Evolutionary conservation across 2,113 vertebrate genomes (phyloP).

Genomic region (Chrysemys picta): DNA sequence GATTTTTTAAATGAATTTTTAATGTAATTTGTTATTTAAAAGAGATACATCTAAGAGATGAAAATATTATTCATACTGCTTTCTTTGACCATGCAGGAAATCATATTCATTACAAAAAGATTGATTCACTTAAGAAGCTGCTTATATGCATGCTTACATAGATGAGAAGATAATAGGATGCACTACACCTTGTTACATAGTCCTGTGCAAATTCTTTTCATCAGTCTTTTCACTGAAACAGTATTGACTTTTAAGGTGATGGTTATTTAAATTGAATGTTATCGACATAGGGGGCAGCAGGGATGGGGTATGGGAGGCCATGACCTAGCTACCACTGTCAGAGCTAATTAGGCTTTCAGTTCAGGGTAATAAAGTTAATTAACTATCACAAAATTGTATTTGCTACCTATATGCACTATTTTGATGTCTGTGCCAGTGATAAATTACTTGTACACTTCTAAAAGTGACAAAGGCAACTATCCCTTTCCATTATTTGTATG

Average conservation of each 20-base stretch:
- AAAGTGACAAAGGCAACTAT: background rate
- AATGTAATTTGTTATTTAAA: conserved; percentile 33
- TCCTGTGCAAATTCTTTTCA: conserved; percentile 18
- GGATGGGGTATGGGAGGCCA: conserved; percentile 32
- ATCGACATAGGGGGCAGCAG: conserved; percentile 50
- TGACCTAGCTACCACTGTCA: conserved; percentile 37
- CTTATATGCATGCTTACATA: conserved; percentile 52
- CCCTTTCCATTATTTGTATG: background rate
- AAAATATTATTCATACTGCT: conserved; percentile 14
- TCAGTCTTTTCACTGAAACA: conserved; percentile 36
- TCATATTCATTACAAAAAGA: conserved; percentile 41
- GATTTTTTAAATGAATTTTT: conserved; percentile 53
- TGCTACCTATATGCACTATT: conserved; percentile 23
- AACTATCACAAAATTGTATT: conserved; percentile 48
- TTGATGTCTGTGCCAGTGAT: conserved; percentile 25
- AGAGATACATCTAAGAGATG: conserved; percentile 14
- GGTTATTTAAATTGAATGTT: conserved; percentile 58
- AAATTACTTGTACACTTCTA: conserved; percentile 23
- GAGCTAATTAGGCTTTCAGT: conserved; percentile 63
- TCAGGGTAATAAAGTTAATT: conserved; percentile 44
- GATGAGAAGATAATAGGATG: conserved; percentile 43
- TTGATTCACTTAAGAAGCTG: background rate
- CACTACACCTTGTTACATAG: conserved; percentile 2
- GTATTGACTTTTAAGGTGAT: conserved; percentile 19
- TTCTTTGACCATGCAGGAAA: conserved; percentile 47